Conservation (phyloP, 2,113 vertebrate genomes). For the Bubalus kerabau region DNA sequence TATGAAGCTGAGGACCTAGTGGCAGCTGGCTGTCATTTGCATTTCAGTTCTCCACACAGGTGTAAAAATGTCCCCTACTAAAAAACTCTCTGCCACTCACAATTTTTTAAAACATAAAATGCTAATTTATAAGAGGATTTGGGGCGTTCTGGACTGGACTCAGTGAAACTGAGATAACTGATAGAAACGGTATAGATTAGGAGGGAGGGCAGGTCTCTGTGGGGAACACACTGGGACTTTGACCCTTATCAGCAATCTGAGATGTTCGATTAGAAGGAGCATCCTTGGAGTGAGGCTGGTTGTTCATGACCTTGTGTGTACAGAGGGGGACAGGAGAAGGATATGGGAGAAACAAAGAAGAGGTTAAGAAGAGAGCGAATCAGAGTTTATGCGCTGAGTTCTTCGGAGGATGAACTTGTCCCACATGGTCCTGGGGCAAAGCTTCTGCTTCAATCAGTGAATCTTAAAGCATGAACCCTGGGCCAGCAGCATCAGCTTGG, state of each 20-base stretch:
- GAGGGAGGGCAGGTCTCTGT: background rate
- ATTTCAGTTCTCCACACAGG: background rate
- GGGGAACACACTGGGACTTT: background rate
- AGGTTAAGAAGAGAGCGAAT: background rate
- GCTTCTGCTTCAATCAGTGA: background rate
- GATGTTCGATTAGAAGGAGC: background rate
- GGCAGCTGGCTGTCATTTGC: background rate
- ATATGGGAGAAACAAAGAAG: background rate
- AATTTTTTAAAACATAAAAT: background rate
- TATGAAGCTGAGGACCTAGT: background rate
- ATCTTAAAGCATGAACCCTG: background rate
- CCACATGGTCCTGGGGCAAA: background rate
- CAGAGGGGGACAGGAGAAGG: background rate
- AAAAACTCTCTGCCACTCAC: background rate
- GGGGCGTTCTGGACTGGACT: background rate
- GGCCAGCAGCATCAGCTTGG: background rate
- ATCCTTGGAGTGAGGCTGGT: background rate
- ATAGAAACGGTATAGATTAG: background rate
- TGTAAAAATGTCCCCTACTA: background rate
- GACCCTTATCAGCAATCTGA: background rate
- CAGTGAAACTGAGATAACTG: background rate
- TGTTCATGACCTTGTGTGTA: background rate
- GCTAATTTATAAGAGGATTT: background rate
- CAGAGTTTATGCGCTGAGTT: background rate
- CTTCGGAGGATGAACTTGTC: background rate